Percentiles rank a stretch among this genome's conserved stretches.
These are phyloP conservation scores for Acanthornis magna DNA, from an alignment of 2,797 vertebrate genomes.

Conservation along the genomic window DNA sequence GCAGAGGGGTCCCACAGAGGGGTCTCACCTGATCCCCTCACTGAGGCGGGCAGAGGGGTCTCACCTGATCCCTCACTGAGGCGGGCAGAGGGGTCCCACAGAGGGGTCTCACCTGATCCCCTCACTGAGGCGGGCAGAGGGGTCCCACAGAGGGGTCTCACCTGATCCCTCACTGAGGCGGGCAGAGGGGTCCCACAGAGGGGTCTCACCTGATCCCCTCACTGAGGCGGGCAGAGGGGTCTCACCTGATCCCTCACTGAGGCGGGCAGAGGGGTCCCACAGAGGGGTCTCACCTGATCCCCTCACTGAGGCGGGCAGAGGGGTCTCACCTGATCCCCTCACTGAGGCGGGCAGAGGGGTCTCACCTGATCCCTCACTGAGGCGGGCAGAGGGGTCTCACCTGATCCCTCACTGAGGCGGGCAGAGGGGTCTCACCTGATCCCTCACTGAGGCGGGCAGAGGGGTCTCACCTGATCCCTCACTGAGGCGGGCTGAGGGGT, in stretches of 20 bases:
- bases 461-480: background rate
- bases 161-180: background rate
- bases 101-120: background rate
- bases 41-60: accelerated
- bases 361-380: background rate
- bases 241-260: background rate
- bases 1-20: too few species aligned
- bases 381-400: background rate
- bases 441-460: background rate
- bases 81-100: accelerated
- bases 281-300: background rate
- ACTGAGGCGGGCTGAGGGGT: background rate
- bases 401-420: background rate
- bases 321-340: background rate
- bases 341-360: too few species aligned
- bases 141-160: background rate
- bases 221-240: too few species aligned
- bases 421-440: too few species aligned
- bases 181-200: background rate
- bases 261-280: background rate
- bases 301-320: too few species aligned
- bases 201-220: too few species aligned
- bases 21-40: background rate
- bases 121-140: background rate
- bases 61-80: background rate